phyloP scores from a whole-genome alignment of 2,113 vertebrate species.

The Laticauda laticaudata region DNA sequence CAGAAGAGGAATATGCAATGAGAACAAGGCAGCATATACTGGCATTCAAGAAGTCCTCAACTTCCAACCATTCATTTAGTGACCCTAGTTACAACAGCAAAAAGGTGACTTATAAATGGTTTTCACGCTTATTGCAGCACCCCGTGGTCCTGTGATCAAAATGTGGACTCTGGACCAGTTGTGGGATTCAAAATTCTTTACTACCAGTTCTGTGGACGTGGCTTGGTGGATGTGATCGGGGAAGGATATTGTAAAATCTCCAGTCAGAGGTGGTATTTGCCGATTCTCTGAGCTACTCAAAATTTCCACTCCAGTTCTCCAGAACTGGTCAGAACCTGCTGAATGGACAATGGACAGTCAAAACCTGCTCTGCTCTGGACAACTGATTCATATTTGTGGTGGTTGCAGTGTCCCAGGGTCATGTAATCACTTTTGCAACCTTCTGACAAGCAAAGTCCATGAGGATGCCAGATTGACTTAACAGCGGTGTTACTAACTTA shows the following conservation, averaged over 20 bases:
- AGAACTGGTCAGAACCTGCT: too few species aligned
- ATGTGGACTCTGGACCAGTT: not conserved
- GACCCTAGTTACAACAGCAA: not conserved
- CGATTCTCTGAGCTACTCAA: too few species aligned
- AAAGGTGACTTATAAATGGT: not conserved
- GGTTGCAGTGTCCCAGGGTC: not conserved
- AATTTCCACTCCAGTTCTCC: too few species aligned
- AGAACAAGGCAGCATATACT: not conserved
- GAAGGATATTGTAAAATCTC: too few species aligned
- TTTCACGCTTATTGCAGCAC: not conserved
- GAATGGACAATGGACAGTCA: too few species aligned
- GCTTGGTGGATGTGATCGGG: too few species aligned
- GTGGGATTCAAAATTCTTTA: too few species aligned
- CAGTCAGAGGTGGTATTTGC: too few species aligned
- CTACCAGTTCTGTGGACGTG: too few species aligned
- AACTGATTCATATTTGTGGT: not conserved
- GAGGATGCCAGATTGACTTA: not conserved
- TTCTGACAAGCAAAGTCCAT: not conserved
- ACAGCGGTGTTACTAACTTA: not conserved
- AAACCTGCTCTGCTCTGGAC: too few species aligned
- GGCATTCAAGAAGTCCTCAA: not conserved
- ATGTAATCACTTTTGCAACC: not conserved
- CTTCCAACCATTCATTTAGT: not conserved
- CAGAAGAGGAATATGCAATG: not conserved
- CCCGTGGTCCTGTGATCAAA: not conserved